Conservation (phyloP, 2,113 vertebrate species). For the Ochotona princeps region DNA sequence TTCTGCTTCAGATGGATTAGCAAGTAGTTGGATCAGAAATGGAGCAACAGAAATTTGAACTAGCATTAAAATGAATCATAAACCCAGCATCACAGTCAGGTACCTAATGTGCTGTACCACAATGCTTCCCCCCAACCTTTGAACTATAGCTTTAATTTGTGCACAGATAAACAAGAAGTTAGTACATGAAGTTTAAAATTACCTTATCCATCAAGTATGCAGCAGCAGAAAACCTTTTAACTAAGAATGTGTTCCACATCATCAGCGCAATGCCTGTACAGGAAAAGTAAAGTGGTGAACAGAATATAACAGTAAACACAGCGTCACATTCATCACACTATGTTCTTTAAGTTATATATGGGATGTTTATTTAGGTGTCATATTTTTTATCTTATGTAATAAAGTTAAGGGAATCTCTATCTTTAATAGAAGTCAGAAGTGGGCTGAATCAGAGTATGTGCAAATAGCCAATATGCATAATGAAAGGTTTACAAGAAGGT, state of each 20-base stretch:
- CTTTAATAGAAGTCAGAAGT: neutral
- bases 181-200: neutral
- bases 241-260: constrained; percentile 99
- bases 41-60: too few species aligned
- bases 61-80: too few species aligned
- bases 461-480: neutral
- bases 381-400: neutral
- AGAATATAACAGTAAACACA: too few species aligned
- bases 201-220: constrained; percentile 95
- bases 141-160: neutral
- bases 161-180: neutral
- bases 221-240: constrained; percentile 95
- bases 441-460: neutral
- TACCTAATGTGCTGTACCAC: too few species aligned
- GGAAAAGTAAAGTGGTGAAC: neutral
- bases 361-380: neutral
- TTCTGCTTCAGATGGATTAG: too few species aligned
- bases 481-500: neutral
- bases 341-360: neutral
- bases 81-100: too few species aligned
- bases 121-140: too few species aligned
- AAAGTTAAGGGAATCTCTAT: neutral
- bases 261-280: constrained; percentile 92
- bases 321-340: neutral
- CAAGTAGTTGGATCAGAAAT: too few species aligned